These are phyloP conservation scores for Zaprionus tsacasi DNA, from an alignment of 1,140 invertebrate genomes.

Conservation along the genomic window DNA sequence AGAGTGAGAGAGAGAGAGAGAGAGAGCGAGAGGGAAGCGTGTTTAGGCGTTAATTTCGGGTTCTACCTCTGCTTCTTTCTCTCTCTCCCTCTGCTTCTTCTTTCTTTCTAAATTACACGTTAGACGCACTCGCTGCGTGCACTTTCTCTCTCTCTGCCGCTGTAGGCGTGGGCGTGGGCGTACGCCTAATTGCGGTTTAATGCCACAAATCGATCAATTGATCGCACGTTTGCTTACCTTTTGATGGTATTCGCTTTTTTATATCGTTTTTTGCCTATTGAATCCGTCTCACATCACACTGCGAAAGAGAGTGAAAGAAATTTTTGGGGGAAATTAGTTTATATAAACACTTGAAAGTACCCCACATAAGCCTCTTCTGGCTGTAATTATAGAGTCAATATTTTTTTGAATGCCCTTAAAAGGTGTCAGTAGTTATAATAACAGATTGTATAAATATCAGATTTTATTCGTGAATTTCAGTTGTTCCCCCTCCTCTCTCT, in stretches of 20 bases:
- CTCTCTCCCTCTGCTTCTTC: background rate
- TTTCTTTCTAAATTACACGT: constrained; percentile 54
- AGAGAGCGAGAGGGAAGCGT: constrained; percentile 10
- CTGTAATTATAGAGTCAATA: background rate
- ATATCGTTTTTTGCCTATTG: constrained; percentile 26
- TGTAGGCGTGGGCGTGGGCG: constrained; percentile 30
- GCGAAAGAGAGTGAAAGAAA: constrained; percentile 36
- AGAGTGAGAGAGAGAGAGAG: background rate
- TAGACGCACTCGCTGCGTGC: constrained; percentile 43
- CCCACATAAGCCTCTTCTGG: constrained; percentile 1
- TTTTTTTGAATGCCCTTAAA: background rate
- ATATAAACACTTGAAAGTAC: constrained; percentile 47
- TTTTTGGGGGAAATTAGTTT: constrained; percentile 67
- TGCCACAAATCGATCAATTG: constrained; percentile 61
- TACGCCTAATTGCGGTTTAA: constrained; percentile 58
- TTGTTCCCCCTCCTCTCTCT: background rate
- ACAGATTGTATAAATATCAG: background rate
- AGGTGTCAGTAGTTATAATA: background rate
- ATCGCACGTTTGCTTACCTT: constrained; percentile 66
- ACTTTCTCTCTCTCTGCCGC: constrained; percentile 57
- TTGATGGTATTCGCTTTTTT: constrained; percentile 42
- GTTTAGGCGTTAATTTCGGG: constrained; percentile 80
- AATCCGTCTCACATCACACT: constrained; percentile 63
- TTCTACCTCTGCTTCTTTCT: constrained; percentile 38
- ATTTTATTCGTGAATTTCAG: background rate